These are phyloP conservation scores for Pseudococcus jackbeardsleyi DNA, from an alignment of 2,888 invertebrate genomes.

Conservation along the genomic window DNA sequence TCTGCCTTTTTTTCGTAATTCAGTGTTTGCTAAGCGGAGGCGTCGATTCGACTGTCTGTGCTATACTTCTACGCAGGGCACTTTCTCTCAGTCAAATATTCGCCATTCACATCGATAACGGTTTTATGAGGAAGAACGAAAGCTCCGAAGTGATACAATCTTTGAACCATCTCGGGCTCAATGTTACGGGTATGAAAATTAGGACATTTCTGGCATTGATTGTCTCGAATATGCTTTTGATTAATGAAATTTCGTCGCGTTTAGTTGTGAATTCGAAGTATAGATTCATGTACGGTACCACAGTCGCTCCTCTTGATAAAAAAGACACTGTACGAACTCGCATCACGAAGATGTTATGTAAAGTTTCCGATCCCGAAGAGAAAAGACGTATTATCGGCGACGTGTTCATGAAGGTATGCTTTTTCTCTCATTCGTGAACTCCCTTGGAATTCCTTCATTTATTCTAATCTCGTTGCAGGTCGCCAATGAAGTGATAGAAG, in stretches of 20 bases:
- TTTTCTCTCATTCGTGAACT: neutral
- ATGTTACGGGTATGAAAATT: conserved; percentile 76
- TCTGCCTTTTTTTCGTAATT: conserved; percentile 66
- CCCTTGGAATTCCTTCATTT: neutral
- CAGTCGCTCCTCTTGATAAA: conserved; percentile 79
- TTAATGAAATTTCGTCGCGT: neutral
- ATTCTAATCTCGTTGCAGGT: conserved; percentile 71
- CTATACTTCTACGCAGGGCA: conserved; percentile 92
- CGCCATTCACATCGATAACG: conserved; percentile 98
- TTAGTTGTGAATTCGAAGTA: conserved; percentile 71
- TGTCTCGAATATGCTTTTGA: neutral
- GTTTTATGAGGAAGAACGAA: conserved; percentile 98
- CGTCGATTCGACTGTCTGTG: conserved; percentile 99
- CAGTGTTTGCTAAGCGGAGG: conserved; percentile 96
- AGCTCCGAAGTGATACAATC: conserved; percentile 89
- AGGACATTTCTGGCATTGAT: no score
- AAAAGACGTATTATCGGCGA: conserved; percentile 99
- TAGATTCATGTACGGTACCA: conserved; percentile 78
- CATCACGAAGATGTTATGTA: conserved; percentile 87
- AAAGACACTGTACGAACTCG: conserved; percentile 74
- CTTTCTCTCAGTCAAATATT: conserved; percentile 91
- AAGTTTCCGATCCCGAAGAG: conserved; percentile 93
- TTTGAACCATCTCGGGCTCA: conserved; percentile 84
- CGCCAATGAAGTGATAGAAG: conserved; percentile 89
- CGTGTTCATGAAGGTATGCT: conserved; percentile 86